Conservation (phyloP, 2,113 vertebrate genomes). For the Neodontobutis hainanensis region DNA sequence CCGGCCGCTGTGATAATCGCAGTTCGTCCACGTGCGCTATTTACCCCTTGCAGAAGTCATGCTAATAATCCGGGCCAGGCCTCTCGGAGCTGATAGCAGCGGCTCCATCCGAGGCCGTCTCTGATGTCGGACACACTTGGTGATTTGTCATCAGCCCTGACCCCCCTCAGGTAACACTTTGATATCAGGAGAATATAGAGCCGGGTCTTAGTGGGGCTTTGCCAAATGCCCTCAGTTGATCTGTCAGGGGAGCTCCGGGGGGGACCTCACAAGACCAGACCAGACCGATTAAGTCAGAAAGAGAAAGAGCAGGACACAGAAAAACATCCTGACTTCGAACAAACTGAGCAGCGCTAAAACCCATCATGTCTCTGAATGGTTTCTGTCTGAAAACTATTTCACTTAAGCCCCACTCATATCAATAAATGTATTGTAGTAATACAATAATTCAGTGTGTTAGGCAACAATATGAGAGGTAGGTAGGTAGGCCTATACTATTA, state of each 20-base stretch:
- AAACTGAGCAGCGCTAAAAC: no score
- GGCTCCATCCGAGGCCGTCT: conserved; percentile 59
- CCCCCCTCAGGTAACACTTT: conserved; percentile 73
- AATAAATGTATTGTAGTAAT: no score
- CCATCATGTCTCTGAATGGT: no score
- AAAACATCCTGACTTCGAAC: no score
- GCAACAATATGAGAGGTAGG: no score
- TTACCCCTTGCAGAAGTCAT: conserved; percentile 72
- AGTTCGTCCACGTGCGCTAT: conserved; percentile 56
- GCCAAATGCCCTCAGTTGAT: conserved; percentile 55
- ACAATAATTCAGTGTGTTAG: no score
- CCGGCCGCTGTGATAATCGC: conserved; percentile 56
- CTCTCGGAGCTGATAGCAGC: conserved; percentile 38
- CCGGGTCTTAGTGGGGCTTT: conserved; percentile 48
- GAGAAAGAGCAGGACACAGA: conserved; percentile 41
- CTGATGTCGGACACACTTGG: conserved; percentile 73
- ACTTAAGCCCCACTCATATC: no score
- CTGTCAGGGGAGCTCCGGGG: conserved; percentile 39
- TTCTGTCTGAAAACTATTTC: no score
- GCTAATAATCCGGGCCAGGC: conserved; percentile 66
- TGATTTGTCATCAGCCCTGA: conserved; percentile 73
- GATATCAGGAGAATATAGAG: conserved; percentile 61
- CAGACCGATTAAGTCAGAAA: conserved; percentile 27
- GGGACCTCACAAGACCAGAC: conserved; percentile 35
- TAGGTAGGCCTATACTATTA: no score